phyloP scores from a whole-genome alignment of 2,888 invertebrate species.

The Dryobota labecula region DNA sequence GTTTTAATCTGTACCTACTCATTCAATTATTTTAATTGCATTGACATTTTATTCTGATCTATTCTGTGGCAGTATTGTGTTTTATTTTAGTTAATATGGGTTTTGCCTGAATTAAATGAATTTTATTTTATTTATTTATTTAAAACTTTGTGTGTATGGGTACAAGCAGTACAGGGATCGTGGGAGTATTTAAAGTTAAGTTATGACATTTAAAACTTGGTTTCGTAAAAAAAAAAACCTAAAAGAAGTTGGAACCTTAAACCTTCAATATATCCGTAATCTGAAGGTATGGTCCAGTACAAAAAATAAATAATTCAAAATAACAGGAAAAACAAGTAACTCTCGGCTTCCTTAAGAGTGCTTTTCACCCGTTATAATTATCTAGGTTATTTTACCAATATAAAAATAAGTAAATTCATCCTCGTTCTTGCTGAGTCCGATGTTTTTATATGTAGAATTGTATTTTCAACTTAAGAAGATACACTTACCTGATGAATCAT shows the following conservation, averaged over 20 bases:
- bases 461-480: neutral
- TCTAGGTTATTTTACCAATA: neutral
- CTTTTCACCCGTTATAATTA: neutral
- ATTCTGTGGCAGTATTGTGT: too few species aligned
- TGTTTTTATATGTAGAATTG: neutral
- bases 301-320: neutral
- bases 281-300: neutral
- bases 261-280: neutral
- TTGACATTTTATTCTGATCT: too few species aligned
- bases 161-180: neutral
- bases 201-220: neutral
- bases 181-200: neutral
- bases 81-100: too few species aligned
- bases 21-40: too few species aligned
- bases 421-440: neutral
- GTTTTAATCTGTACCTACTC: too few species aligned
- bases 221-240: neutral
- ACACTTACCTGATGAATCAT: constrained; percentile 85
- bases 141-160: neutral
- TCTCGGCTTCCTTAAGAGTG: neutral
- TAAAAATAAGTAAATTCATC: neutral
- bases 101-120: too few species aligned
- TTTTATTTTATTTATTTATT: too few species aligned
- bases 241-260: too few species aligned
- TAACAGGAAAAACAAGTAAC: too few species aligned